These are phyloP conservation scores for Acleris laterana DNA, from an alignment of 2,888 invertebrate genomes.

Conservation along the genomic window DNA sequence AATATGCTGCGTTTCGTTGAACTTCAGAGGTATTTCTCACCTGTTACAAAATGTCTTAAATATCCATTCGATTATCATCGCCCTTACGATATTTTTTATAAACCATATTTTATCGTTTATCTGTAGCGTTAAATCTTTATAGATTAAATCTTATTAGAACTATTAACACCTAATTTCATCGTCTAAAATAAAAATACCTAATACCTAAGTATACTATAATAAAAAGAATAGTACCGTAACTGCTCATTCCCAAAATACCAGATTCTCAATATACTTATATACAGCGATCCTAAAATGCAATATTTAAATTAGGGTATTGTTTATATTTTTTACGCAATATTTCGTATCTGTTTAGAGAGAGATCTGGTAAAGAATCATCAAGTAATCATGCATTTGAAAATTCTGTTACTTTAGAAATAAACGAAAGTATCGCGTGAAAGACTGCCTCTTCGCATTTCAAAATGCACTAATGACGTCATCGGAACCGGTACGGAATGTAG, in stretches of 20 bases:
- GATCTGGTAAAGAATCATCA: too few species aligned
- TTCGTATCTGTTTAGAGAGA: background rate
- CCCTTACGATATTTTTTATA: background rate
- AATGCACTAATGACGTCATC: constrained; percentile 27
- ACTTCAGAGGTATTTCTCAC: constrained; percentile 64
- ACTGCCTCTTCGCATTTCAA: background rate
- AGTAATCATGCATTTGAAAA: background rate
- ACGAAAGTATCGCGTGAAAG: too few species aligned
- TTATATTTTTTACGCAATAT: too few species aligned
- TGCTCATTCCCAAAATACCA: too few species aligned
- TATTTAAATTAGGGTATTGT: too few species aligned
- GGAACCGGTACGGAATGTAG: constrained; percentile 30
- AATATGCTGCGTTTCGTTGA: constrained; percentile 47
- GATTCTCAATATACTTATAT: too few species aligned
- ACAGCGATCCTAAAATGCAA: too few species aligned
- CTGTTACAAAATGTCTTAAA: constrained; percentile 39
- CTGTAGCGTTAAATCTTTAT: background rate
- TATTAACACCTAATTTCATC: background rate
- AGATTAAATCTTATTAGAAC: background rate
- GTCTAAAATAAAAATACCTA: too few species aligned
- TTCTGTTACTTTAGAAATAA: too few species aligned
- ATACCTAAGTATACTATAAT: too few species aligned
- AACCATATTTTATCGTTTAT: background rate
- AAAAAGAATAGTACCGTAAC: too few species aligned
- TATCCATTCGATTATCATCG: background rate